Conservation (phyloP, 2,797 vertebrate genomes). For the Poliocrania exsul region DNA sequence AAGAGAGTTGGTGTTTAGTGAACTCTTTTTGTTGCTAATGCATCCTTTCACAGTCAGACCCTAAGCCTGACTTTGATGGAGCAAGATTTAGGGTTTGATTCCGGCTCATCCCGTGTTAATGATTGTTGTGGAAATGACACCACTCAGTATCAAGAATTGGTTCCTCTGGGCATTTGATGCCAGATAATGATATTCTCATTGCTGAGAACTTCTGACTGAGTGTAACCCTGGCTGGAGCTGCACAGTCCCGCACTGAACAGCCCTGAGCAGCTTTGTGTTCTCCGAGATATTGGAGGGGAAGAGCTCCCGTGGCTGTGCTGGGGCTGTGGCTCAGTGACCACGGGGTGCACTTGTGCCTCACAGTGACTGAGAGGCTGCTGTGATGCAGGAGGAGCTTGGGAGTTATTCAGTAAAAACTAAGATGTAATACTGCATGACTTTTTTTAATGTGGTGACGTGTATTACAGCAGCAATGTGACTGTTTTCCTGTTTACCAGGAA, state of each 20-base stretch:
- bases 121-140: not conserved
- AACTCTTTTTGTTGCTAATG: not conserved
- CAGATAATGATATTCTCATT: not conserved
- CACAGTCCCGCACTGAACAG: not conserved
- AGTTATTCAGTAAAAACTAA: not conserved
- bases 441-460: not conserved
- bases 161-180: not conserved
- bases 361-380: not conserved
- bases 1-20: not conserved
- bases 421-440: fast-evolving
- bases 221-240: not conserved
- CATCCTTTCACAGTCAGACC: not conserved
- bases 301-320: not conserved
- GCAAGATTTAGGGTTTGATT: not conserved
- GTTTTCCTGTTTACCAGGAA: not conserved
- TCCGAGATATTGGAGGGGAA: not conserved
- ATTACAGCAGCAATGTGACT: not conserved
- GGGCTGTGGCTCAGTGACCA: not conserved
- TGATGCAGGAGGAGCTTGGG: not conserved
- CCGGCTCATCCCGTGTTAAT: not conserved
- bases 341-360: fast-evolving
- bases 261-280: not conserved
- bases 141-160: not conserved
- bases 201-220: not conserved
- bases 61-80: not conserved